phyloP scores from a whole-genome alignment of 92 coral and sea anemone genomes.

The Muricea muricata region DNA sequence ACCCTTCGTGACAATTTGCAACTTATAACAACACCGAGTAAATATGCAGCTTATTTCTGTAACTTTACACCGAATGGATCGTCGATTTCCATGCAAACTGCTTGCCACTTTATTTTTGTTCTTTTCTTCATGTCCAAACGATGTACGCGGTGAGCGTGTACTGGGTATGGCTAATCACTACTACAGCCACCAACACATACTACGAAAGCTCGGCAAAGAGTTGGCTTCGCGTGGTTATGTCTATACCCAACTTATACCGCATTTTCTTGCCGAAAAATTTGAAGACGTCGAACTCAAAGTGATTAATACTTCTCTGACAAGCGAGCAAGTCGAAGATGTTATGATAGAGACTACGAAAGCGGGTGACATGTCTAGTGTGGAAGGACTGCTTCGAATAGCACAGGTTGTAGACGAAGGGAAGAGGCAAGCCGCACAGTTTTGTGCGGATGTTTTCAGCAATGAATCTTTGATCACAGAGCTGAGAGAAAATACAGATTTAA shows the following conservation, averaged over 20 bases:
- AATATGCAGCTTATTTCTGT: too few relatives aligned
- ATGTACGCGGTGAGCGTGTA: neutral
- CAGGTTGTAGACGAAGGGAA: neutral
- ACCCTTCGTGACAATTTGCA: too few relatives aligned
- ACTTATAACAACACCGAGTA: too few relatives aligned
- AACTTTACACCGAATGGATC: too few relatives aligned
- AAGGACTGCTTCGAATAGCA: neutral
- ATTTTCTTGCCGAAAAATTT: slow-evolving; percentile 36
- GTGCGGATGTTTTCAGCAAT: slow-evolving; percentile 28
- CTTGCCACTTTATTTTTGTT: neutral
- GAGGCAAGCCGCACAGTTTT: neutral
- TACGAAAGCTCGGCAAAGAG: slow-evolving; percentile 46
- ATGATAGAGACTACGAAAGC: neutral
- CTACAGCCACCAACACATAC: slow-evolving; percentile 34
- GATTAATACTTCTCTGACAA: slow-evolving; percentile 41
- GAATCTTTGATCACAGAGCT: neutral
- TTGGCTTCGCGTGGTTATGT: slow-evolving; percentile 41
- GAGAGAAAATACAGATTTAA: slow-evolving; percentile 17
- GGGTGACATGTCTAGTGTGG: neutral
- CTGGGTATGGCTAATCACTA: slow-evolving; percentile 32
- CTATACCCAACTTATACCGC: slow-evolving; percentile 42
- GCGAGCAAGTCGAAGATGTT: slow-evolving; percentile 24
- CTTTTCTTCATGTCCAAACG: neutral
- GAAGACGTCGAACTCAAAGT: slow-evolving; percentile 34
- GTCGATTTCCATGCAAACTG: too few relatives aligned